Evolutionary conservation across 2,113 vertebrate genomes (phyloP).

Genomic region (Charadrius vociferus): DNA sequence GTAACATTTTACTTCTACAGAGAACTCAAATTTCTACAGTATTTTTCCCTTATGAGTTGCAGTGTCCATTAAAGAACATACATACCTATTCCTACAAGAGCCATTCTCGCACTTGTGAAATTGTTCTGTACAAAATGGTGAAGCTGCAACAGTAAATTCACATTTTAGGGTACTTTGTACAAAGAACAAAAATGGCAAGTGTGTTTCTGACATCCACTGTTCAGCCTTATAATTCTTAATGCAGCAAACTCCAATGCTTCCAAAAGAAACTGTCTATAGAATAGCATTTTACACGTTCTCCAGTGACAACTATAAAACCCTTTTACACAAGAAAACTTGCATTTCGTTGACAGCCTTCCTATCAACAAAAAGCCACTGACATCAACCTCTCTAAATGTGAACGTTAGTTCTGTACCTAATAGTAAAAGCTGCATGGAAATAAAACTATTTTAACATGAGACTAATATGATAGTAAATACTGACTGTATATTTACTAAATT

Average conservation of each 20-base stretch:
- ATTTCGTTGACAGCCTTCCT: not conserved
- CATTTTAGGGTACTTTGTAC: not conserved
- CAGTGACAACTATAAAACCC: not conserved
- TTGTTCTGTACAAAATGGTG: constrained; percentile 86
- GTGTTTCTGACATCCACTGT: not conserved
- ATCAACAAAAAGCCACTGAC: not conserved
- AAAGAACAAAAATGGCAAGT: not conserved
- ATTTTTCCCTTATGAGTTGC: not conserved
- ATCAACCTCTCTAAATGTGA: not conserved
- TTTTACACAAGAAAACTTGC: not conserved
- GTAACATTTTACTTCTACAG: not conserved
- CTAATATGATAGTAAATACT: not conserved
- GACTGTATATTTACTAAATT: not conserved
- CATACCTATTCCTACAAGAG: constrained; percentile 91
- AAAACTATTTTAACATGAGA: not conserved
- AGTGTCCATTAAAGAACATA: not conserved
- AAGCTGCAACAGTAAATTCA: constrained; percentile 77
- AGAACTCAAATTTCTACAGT: not conserved
- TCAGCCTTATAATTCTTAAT: not conserved
- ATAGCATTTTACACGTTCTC: not conserved
- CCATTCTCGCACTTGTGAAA: constrained; percentile 90
- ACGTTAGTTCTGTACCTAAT: not conserved
- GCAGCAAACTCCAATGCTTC: not conserved
- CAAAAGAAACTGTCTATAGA: not conserved
- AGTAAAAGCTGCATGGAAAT: not conserved